Percentiles rank a stretch among this genome's conserved stretches.
These are phyloP conservation scores for Thalassoma bifasciatum DNA, from an alignment of 2,113 vertebrate genomes.

Conservation along the genomic window DNA sequence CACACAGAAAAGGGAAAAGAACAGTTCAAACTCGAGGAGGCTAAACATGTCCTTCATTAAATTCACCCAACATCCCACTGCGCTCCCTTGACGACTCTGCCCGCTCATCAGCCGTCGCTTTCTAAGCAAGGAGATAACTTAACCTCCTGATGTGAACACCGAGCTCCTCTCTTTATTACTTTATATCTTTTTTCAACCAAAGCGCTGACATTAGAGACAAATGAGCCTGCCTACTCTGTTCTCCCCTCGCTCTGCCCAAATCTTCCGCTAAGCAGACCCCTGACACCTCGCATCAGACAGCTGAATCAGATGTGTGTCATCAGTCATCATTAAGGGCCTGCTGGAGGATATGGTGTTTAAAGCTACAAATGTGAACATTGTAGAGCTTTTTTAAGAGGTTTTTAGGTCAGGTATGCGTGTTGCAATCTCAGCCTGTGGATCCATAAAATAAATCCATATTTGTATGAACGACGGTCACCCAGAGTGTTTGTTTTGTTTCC, in stretches of 20 bases:
- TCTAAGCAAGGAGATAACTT: constrained; percentile 36
- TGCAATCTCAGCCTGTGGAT: not conserved
- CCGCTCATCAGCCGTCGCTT: constrained; percentile 68
- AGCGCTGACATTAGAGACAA: constrained; percentile 58
- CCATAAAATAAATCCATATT: not conserved
- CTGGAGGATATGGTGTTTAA: constrained; percentile 22
- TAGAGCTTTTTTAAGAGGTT: not conserved
- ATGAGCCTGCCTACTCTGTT: constrained; percentile 51
- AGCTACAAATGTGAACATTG: constrained; percentile 9
- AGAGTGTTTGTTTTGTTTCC: not conserved
- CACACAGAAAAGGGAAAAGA: constrained; percentile 27
- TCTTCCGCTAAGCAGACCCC: constrained; percentile 69
- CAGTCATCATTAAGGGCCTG: constrained; percentile 73
- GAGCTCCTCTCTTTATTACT: constrained; percentile 31
- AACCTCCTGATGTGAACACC: constrained; percentile 49
- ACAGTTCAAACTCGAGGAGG: constrained; percentile 59
- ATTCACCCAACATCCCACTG: constrained; percentile 69
- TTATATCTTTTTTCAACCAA: constrained; percentile 21
- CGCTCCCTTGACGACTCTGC: constrained; percentile 60
- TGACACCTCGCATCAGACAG: constrained; percentile 64
- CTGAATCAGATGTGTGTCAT: constrained; percentile 73
- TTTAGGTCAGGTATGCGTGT: constrained; percentile 5
- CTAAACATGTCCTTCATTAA: constrained; percentile 78
- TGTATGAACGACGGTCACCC: not conserved
- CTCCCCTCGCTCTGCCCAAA: constrained; percentile 61